Percentiles rank a stretch among this genome's conserved stretches.
These are phyloP conservation scores for Pocillopora damicornis DNA, from an alignment of 64 coral and sea anemone genomes.

Conservation along the genomic window DNA sequence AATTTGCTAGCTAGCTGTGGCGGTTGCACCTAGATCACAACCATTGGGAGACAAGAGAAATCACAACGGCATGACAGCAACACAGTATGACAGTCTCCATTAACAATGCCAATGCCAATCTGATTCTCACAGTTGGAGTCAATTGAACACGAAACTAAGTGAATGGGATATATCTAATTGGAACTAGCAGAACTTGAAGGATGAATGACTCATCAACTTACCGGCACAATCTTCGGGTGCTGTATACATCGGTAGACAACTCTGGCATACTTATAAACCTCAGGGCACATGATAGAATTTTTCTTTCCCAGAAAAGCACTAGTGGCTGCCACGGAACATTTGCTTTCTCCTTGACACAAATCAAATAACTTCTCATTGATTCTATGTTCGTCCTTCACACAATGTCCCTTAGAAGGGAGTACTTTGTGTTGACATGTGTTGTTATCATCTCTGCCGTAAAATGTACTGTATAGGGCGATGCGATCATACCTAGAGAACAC, in stretches of 20 bases:
- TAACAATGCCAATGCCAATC: too few species aligned
- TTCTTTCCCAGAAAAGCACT: conserved; percentile 62
- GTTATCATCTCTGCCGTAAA: conserved; percentile 81
- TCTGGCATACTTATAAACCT: conserved; percentile 69
- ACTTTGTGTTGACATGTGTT: conserved; percentile 71
- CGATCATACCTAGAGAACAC: conserved; percentile 37
- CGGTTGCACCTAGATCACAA: too few species aligned
- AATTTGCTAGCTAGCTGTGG: too few species aligned
- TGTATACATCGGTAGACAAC: conserved; percentile 82
- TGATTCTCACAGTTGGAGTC: too few species aligned
- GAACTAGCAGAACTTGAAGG: too few species aligned
- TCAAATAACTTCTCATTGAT: conserved; percentile 79
- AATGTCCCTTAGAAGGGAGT: conserved; percentile 71
- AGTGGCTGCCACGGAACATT: conserved; percentile 70
- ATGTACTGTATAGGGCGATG: conserved; percentile 82
- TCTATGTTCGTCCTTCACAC: conserved; percentile 56
- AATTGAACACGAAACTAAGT: too few species aligned
- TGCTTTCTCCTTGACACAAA: conserved; percentile 67
- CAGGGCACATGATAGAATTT: conserved; percentile 74
- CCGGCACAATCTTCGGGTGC: conserved; percentile 76
- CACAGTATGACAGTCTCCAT: too few species aligned
- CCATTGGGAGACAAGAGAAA: too few species aligned
- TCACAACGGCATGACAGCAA: too few species aligned
- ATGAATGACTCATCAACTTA: neutral
- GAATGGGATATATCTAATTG: too few species aligned